phyloP scores from a whole-genome alignment of 1,140 invertebrate species.

The Drosophila melanogaster region DNA sequence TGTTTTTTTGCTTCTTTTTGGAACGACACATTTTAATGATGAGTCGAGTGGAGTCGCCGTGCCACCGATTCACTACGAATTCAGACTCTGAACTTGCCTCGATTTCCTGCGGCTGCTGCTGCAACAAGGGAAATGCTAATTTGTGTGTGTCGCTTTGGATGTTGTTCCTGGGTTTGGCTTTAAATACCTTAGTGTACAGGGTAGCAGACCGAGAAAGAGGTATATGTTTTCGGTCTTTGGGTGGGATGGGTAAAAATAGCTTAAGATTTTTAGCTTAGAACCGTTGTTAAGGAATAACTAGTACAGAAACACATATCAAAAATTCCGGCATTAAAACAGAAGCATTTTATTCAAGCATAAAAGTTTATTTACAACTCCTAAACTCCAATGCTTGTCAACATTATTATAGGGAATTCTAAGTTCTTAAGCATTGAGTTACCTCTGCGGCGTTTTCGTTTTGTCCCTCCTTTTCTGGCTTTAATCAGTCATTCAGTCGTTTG shows the following conservation, averaged over 20 bases:
- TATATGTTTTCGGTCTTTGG: too few species aligned
- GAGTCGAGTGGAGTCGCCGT: constrained; percentile 54
- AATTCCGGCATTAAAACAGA: too few species aligned
- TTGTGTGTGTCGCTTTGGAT: constrained; percentile 74
- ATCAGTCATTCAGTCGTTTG: constrained; percentile 77
- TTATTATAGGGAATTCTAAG: not conserved
- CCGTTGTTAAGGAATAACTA: too few species aligned
- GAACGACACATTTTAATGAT: constrained; percentile 81
- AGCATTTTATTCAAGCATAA: not conserved
- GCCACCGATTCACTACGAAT: constrained; percentile 54
- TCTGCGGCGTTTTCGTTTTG: constrained; percentile 2
- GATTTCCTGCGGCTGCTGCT: constrained; percentile 26
- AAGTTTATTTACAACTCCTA: not conserved
- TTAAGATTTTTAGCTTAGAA: too few species aligned
- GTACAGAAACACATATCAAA: too few species aligned
- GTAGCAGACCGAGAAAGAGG: constrained; percentile 10
- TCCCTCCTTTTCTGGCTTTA: constrained; percentile 52
- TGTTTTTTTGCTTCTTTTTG: constrained; percentile 43
- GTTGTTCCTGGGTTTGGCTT: constrained; percentile 46
- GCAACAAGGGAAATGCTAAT: constrained; percentile 81
- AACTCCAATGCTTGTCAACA: too few species aligned
- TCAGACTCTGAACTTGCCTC: constrained; percentile 31
- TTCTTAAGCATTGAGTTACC: not conserved
- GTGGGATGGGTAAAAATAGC: too few species aligned
- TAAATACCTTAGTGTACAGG: constrained; percentile 33